Conservation (phyloP, 1,140 invertebrate species). For the Drosophila bocki region DNA sequence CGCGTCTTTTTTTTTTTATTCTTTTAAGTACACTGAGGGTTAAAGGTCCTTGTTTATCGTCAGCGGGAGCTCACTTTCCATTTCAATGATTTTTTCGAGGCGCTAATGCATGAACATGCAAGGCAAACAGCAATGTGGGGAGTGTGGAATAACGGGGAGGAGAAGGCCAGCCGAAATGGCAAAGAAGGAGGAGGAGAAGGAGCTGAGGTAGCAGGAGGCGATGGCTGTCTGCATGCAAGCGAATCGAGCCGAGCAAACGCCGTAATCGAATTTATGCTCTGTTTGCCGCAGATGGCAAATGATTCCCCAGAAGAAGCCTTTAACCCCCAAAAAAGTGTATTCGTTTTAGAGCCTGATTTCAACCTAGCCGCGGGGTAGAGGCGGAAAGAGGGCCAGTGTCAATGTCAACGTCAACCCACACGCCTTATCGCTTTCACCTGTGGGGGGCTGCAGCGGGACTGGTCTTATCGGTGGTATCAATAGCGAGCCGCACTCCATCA, state of each 20-base stretch:
- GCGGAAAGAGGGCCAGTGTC: conserved; percentile 1
- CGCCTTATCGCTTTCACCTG: conserved; percentile 57
- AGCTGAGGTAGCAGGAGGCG: background rate
- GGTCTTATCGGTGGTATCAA: conserved; percentile 56
- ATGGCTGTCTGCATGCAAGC: conserved; percentile 38
- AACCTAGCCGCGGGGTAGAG: background rate
- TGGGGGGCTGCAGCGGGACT: conserved; percentile 4
- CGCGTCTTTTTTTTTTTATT: background rate
- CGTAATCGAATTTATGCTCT: conserved; percentile 64
- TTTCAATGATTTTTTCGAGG: conserved; percentile 82
- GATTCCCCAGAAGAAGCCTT: background rate
- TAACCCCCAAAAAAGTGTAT: conserved; percentile 1
- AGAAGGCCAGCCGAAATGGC: conserved; percentile 5
- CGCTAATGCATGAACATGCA: conserved; percentile 54
- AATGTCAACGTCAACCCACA: conserved; percentile 16
- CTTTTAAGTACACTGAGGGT: conserved; percentile 4
- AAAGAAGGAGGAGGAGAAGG: background rate
- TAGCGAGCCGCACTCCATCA: conserved; percentile 24
- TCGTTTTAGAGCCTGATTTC: background rate
- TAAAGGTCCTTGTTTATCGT: conserved; percentile 35
- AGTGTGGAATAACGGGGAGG: background rate
- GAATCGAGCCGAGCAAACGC: conserved; percentile 55
- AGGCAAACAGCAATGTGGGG: conserved; percentile 10
- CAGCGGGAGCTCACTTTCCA: conserved; percentile 58
- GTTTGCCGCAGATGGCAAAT: conserved; percentile 25